A percentile compares a stretch with the other conserved stretches of the same genome.
Evolutionary conservation across 2,113 vertebrate genomes (phyloP).

Genomic region (Neogobius melanostomus): DNA sequence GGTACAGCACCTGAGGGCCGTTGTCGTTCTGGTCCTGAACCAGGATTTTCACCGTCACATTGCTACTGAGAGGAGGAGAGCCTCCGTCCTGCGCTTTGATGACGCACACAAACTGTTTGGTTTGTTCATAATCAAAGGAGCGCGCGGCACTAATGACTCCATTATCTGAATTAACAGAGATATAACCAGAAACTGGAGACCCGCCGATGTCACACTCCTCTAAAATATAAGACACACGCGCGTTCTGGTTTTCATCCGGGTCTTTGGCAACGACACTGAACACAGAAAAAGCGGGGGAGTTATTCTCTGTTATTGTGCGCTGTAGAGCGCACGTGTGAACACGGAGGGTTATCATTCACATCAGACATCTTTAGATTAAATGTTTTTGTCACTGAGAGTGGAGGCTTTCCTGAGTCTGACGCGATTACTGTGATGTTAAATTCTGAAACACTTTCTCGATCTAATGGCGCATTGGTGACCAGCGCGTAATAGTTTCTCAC

Average conservation of each 20-base stretch:
- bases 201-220: slow-evolving; percentile 43
- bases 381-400: slow-evolving; percentile 48
- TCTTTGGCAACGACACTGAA: slow-evolving; percentile 57
- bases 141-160: slow-evolving; percentile 52
- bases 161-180: slow-evolving; percentile 69
- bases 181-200: slow-evolving; percentile 54
- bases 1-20: slow-evolving; percentile 56
- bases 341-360: slow-evolving; percentile 75
- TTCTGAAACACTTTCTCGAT: slow-evolving; percentile 63
- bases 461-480: slow-evolving; percentile 29
- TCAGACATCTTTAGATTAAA: slow-evolving; percentile 72
- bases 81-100: slow-evolving; percentile 76
- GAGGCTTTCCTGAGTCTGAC: slow-evolving; percentile 58
- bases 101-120: slow-evolving; percentile 52
- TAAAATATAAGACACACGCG: slow-evolving; percentile 69
- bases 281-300: slow-evolving; percentile 64
- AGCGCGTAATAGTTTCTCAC: no score
- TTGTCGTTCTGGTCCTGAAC: slow-evolving; percentile 44
- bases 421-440: slow-evolving; percentile 69
- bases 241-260: slow-evolving; percentile 71
- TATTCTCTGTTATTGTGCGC: slow-evolving; percentile 73
- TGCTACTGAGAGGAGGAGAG: slow-evolving; percentile 70
- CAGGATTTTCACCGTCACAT: slow-evolving; percentile 65
- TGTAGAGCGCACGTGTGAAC: slow-evolving; percentile 62
- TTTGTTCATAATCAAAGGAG: slow-evolving; percentile 71